Base-by-base conservation (phyloP, 2,888 invertebrate genomes). In the Netelia melanura region DNA sequence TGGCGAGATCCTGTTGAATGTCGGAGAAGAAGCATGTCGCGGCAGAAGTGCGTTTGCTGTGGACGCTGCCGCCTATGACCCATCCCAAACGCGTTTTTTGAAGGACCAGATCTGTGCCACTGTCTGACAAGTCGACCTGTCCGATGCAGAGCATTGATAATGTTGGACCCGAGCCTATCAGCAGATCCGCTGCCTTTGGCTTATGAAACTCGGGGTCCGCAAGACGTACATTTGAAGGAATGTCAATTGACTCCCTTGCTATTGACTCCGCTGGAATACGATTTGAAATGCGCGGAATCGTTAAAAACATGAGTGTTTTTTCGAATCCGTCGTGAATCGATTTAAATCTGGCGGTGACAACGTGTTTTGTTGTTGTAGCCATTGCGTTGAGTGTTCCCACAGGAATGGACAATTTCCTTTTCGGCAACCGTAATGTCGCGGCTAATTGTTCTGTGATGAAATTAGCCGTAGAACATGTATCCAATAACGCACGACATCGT, bases 401-500 rank as follows among this genome's bases (percentile, higher is more conserved):
- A 14, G 84, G 61, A 10, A 86, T 64, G 3, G 21, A 25, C 23
- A 81, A 81, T 21, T 48, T 38, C 44, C n/a, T 61, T 25, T 48
- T 81, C 5, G 79, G 64, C 6, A 85, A 43, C 1, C 54, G 52
- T 21, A 86, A 65, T 2, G 6, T 67, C n/a, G 70, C 30, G 1
- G 82, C 84, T 0, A 86, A 58, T 0, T 11, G 17, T 58, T 87
- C 86, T 1, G 84, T 87, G 0, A 87, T 64, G 54, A 86, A 87
- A 70, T 86, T 70, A 0, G 81, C 61, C 1, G 86, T n/a, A n/a
- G n/a, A n/a, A n/a, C n/a, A n/a, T n/a, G 84, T 86, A 21, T 86
- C 86, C 9, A 86, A 21, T 10, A 87, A 25, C 5, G 84, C 70
- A 8, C 86, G 81, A 23, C 80, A 70, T 25, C 30, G 58, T 9